Base-by-base conservation (phyloP, 2,888 invertebrate genomes). In the Rutpela maculata region DNA sequence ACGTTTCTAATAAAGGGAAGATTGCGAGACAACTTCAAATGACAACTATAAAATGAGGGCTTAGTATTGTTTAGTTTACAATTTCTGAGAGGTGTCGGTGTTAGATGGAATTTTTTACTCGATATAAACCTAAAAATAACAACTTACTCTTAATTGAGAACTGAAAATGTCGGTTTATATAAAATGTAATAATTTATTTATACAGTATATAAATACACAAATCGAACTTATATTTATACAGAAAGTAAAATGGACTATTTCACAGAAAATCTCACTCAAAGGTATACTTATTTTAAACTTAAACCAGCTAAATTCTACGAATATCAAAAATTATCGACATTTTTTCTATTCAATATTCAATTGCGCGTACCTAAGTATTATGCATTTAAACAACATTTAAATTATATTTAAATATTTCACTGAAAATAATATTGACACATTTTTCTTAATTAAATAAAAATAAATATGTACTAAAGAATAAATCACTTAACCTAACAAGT, bases 141-240 rank as follows among this genome's bases (percentile, higher is more conserved):
- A 26, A 26, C 6, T 26, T 26, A n/a, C n/a, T n/a, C n/a, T n/a
- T n/a, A n/a, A 50, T 50, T 6, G 50, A 7, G 6, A 50, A 50
- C 12, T 50, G 6, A 50, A n/a, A 50, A 50, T 4, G 50, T 50
- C 50, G 2, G 50, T 50, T 50, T 50, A 50, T 50, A 50, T 50
- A 50, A 35, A 50, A 50, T 50, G n/a, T n/a, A 50, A 50, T 50
- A 50, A n/a, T 50, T 50, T 50, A 50, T 50, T 50, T 50, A 50
- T 12, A 15, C 43, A 43, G 15, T 15, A 43, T 43, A 43, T 43
- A 43, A 50, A 50, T 50, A 50, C 50, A n/a, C 50, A 17, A 50
- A 50, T 0, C 3, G 2, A 50, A n/a, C 50, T 12, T 50, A 50
- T 50, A 50, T 50, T n/a, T 6, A n/a, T 50, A 50, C 50, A 50